These are phyloP conservation scores for Athetis lepigone DNA, from an alignment of 2,888 invertebrate genomes.

Conservation along the genomic window DNA sequence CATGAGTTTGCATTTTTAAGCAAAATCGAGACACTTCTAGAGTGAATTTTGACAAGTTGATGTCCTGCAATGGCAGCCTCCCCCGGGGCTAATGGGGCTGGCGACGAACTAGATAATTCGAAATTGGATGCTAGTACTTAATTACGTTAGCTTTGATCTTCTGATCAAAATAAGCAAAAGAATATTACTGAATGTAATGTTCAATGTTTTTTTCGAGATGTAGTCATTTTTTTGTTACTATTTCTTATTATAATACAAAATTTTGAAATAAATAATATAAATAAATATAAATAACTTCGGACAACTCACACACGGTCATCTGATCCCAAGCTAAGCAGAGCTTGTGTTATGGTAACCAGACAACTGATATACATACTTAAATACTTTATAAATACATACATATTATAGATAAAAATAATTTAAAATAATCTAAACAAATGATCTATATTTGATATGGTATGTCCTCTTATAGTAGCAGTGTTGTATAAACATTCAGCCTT, in stretches of 20 bases:
- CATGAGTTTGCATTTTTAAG: slow-evolving; percentile 90
- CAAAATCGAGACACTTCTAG: slow-evolving; percentile 78
- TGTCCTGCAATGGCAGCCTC: slow-evolving; percentile 69
- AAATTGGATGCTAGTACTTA: slow-evolving; percentile 59
- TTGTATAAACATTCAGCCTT: too few relatives aligned
- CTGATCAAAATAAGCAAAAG: slow-evolving; percentile 45
- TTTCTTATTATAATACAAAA: slow-evolving; percentile 9
- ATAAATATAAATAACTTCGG: too few relatives aligned
- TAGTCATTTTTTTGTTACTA: slow-evolving; percentile 18
- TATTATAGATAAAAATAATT: too few relatives aligned
- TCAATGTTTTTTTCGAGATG: slow-evolving; percentile 47
- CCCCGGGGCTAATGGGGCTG: slow-evolving; percentile 68
- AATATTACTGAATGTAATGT: slow-evolving; percentile 35
- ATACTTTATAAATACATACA: too few relatives aligned
- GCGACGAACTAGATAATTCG: slow-evolving; percentile 65
- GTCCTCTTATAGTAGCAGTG: too few relatives aligned
- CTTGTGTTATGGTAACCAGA: too few relatives aligned
- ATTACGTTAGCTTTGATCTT: slow-evolving; percentile 62
- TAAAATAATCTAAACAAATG: too few relatives aligned
- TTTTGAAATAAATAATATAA: too few relatives aligned
- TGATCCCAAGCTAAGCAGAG: too few relatives aligned
- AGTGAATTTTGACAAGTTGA: slow-evolving; percentile 83
- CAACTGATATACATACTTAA: too few relatives aligned
- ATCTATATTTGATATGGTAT: too few relatives aligned
- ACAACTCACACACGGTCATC: too few relatives aligned